Conservation (phyloP, 2,113 vertebrate species). For the Centropristis striata region DNA sequence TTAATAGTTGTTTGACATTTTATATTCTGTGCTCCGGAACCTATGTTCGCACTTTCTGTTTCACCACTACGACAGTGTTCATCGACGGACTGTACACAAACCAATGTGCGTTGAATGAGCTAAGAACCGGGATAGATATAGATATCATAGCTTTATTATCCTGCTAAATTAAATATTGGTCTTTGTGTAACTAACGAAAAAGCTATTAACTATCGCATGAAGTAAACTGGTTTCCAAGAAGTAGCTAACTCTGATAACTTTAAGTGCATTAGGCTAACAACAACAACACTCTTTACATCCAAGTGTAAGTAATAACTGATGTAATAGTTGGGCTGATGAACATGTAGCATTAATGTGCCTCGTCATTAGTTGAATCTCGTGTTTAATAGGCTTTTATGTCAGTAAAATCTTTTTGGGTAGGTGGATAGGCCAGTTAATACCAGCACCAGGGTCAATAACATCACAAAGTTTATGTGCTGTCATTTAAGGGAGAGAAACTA, state of each 20-base stretch:
- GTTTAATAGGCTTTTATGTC: neutral
- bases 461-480: neutral
- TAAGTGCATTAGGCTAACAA: neutral
- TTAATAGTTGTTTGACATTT: neutral
- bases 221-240: neutral
- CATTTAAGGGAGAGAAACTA: neutral
- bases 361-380: neutral
- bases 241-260: neutral
- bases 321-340: neutral
- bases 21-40: constrained; percentile 41
- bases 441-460: too few relatives aligned
- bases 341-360: neutral
- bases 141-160: rapidly evolving
- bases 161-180: rapidly evolving
- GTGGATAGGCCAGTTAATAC: too few relatives aligned
- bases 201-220: neutral
- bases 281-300: neutral
- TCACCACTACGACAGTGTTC: constrained; percentile 36
- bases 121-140: neutral
- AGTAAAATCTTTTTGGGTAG: too few relatives aligned
- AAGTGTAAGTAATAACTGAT: constrained; percentile 5
- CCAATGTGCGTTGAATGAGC: constrained; percentile 34
- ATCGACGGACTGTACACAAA: constrained; percentile 62
- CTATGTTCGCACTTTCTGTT: rapidly evolving
- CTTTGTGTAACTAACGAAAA: neutral